These are phyloP conservation scores for Mythimna ferrago DNA, from an alignment of 2,888 invertebrate genomes.

Conservation along the genomic window DNA sequence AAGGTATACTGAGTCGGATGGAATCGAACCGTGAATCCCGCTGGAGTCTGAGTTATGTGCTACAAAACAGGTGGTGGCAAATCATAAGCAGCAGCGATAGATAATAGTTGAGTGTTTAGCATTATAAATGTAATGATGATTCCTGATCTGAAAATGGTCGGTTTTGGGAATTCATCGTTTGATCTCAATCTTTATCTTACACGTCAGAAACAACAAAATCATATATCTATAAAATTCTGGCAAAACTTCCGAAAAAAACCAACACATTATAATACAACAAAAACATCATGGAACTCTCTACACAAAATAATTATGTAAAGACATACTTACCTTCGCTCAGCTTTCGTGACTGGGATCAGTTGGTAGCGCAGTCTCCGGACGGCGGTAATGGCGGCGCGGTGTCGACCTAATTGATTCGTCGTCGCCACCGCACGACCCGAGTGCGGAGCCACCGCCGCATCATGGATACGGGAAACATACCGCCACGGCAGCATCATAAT, in stretches of 20 bases:
- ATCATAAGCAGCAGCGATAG: slow-evolving; percentile 19
- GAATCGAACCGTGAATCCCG: slow-evolving; percentile 61
- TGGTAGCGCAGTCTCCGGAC: slow-evolving; percentile 55
- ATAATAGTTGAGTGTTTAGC: neutral
- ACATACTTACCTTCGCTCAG: slow-evolving; percentile 18
- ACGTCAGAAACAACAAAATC: too few species aligned
- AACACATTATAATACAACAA: neutral
- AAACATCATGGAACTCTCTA: neutral
- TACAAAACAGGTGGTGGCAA: slow-evolving; percentile 34
- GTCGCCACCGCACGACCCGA: slow-evolving; percentile 21
- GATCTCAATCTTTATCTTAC: too few species aligned
- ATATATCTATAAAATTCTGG: too few species aligned
- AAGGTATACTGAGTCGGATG: slow-evolving; percentile 19
- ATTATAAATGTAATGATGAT: neutral
- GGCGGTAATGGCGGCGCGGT: slow-evolving; percentile 67
- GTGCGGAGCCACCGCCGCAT: slow-evolving; percentile 17
- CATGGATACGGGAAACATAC: slow-evolving; percentile 22
- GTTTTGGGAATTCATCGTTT: neutral
- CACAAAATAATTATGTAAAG: neutral
- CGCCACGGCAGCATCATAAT: slow-evolving; percentile 20
- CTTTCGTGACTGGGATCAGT: slow-evolving; percentile 30
- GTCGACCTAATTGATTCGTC: slow-evolving; percentile 77
- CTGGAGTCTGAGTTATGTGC: slow-evolving; percentile 64
- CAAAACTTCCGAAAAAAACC: neutral
- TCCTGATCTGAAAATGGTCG: neutral